Conservation (phyloP, 2,797 vertebrate species). For the Cynodonichthys magdalenae region DNA sequence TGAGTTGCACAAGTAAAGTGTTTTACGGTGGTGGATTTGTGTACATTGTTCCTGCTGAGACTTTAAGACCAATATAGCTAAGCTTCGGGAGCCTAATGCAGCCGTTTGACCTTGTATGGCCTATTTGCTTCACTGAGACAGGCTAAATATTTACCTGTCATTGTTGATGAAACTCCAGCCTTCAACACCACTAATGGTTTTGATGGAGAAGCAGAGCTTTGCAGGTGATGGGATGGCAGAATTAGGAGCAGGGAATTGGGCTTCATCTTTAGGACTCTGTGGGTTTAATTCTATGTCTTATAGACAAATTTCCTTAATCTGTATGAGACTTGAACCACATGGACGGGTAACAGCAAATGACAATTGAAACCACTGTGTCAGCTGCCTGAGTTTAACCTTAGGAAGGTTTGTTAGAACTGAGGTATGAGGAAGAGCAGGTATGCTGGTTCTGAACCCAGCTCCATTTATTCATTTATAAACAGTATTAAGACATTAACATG, state of each 20-base stretch:
- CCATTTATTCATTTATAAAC: conserved; percentile 18
- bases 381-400: conserved; percentile 71
- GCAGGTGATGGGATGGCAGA: conserved; percentile 79
- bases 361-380: conserved; percentile 72
- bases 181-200: conserved; percentile 77
- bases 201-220: conserved; percentile 79
- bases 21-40: conserved; percentile 47
- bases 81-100: conserved; percentile 65
- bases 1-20: conserved; percentile 20
- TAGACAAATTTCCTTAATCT: conserved; percentile 74
- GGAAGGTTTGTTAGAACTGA: conserved; percentile 49
- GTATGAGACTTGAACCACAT: conserved; percentile 70
- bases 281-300: conserved; percentile 76
- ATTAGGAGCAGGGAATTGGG: conserved; percentile 79
- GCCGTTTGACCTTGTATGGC: conserved; percentile 76
- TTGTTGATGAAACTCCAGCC: conserved; percentile 81
- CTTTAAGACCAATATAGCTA: conserved; percentile 67
- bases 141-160: conserved; percentile 86
- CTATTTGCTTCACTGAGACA: conserved; percentile 78
- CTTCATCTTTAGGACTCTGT: conserved; percentile 75
- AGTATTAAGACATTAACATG: neutral
- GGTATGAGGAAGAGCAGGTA: conserved; percentile 25
- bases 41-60: conserved; percentile 67
- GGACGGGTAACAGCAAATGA: conserved; percentile 54
- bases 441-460: conserved; percentile 17